Evolutionary conservation across 2,113 vertebrate species (phyloP), one percentile per base, ranked within the genome.

Genomic region (Pampusana beccarii): DNA sequence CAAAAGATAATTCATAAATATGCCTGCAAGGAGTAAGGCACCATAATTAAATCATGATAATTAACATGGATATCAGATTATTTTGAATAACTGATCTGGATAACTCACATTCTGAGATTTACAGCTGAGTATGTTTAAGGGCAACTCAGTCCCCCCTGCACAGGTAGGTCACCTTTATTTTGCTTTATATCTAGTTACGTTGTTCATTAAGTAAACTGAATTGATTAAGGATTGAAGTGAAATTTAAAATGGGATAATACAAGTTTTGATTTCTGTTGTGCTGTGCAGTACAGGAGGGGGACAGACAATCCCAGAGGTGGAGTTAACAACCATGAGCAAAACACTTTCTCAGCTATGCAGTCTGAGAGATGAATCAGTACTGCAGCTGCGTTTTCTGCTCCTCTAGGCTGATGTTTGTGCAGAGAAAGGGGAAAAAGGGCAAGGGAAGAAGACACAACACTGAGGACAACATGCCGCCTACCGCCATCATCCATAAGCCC

Each of bases 21-120:
- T 90, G 90, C 86, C 96, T 93, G 82, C 70, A 96, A 97, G 84
- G 91, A 84, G 48, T 77, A 97, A 97, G 88, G 84, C 77, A 87
- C 33, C 11, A 54, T 96, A 98, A 98, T 98, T 98, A 97, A 98
- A 97, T 98, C 72, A 97, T 42, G 78, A 81, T 93, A 96, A 97
- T 95, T 97, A 97, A 90, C 90, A 96, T 38, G 57, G 73, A 80
- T 97, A 96, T 94, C 92, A 86, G 69, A 77, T 97, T 95, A 94
- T 79, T 93, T 88, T 75, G 29, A 80, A 75, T 75, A 67, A 61
- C 13, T 78, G 84, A 92, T 92, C 75, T 95, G 65, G 82, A 85
- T 90, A 92, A 92, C 80, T 94, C 71, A 79, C 13, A 93, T 94
- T 95, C 71, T 90, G 57, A 80, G 80, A 94, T 83, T 56, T 90